phyloP scores from a whole-genome alignment of 2,888 invertebrate genomes.

The Pegoplata infirma region DNA sequence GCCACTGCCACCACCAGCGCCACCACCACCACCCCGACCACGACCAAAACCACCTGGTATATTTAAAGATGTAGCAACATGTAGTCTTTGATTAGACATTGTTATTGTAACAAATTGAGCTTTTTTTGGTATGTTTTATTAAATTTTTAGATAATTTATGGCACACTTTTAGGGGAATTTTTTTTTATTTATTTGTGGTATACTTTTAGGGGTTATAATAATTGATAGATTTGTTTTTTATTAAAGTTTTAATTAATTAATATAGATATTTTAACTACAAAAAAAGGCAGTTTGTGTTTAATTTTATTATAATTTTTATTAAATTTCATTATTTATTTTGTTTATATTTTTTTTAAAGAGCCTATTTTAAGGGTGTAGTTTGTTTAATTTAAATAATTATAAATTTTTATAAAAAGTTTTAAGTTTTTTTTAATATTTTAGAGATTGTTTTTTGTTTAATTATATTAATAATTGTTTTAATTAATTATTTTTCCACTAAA shows the following conservation, averaged over 20 bases:
- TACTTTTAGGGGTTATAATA: conserved; percentile 22
- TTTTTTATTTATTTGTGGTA: conserved; percentile 8
- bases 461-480: neutral
- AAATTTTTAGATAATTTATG: conserved; percentile 32
- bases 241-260: neutral
- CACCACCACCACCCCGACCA: neutral
- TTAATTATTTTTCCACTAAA: conserved; percentile 18
- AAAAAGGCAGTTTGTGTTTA: conserved; percentile 26
- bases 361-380: neutral
- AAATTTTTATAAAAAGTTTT: neutral
- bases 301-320: neutral
- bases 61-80: conserved; percentile 43
- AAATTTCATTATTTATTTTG: neutral
- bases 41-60: conserved; percentile 19
- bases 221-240: no score
- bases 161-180: conserved; percentile 17
- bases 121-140: conserved; percentile 13
- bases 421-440: neutral
- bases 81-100: conserved; percentile 55
- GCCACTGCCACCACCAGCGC: conserved; percentile 24
- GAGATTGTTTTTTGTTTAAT: neutral
- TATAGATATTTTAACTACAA: conserved; percentile 7
- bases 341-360: no score
- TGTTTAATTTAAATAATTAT: neutral
- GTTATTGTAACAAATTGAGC: neutral